Evolutionary conservation across 2,797 vertebrate species (phyloP), one percentile per base, ranked within the genome.

Genomic region (Enteromius argenteus): DNA sequence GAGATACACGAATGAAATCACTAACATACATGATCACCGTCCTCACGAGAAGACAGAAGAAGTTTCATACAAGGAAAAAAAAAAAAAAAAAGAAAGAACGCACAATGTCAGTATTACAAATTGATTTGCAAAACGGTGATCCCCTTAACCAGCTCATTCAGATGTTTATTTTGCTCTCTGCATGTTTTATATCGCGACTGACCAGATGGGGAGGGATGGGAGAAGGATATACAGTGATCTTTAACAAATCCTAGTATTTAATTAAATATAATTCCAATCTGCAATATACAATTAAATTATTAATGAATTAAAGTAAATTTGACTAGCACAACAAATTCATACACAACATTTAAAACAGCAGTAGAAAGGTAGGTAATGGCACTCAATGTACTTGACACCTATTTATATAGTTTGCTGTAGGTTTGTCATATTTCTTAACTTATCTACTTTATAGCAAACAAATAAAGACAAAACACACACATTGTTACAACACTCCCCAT

Each of bases 401-500:
- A 19, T 66, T 66, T 66, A 66, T 11, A 67, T 19, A 9, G 64
- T 30, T 46, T 30, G 14, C 27, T 62, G 15, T 17, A 30, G 23
- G 23, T 72, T 49, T 49, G 23, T 72, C 69, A 71, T 30, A 71
- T 46, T 46, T 71, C 7, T 4, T 9, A 46, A 46, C 42, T 32
- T 15, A 3, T 66, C 21, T 42, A 68, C 21, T 23, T 42, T 42
- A n/a, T 15, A 23, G 21, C 37, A 44, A n/a, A 69, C 13, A 69
- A 67, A 35, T 19, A 42, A 23, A 23, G 0, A 7, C 15, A 71
- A 56, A 3, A 37, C 1, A 23, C 2, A 58, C 1, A 58, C 35
- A 39, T 58, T 42, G 49, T 37, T 74, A n/a, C 72, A 56, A 75
- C 49, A 75, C 73, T 56, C 32, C 51, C 32, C 51, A 23, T 75